phyloP scores from a whole-genome alignment of 2,113 vertebrate genomes.

The Oceanites oceanicus region DNA sequence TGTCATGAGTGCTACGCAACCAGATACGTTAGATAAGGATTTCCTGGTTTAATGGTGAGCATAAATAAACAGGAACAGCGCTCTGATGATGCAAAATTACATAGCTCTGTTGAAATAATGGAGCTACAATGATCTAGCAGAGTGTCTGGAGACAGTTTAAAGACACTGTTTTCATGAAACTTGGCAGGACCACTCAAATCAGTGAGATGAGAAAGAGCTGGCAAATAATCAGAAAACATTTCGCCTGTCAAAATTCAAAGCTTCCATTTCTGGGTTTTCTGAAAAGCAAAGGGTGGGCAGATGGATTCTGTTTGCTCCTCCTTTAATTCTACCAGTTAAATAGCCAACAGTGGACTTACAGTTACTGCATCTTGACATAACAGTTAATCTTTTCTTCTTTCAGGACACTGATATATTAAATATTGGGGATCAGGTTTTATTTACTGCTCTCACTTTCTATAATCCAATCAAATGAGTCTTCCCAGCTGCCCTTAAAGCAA shows the following conservation, averaged over 20 bases:
- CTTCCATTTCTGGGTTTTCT: not conserved
- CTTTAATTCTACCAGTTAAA: not conserved
- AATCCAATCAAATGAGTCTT: slow-evolving; percentile 12
- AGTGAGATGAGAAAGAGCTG: not conserved
- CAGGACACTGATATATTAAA: slow-evolving; percentile 1
- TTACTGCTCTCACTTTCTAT: slow-evolving; percentile 30
- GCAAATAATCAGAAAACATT: not conserved
- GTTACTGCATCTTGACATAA: not conserved
- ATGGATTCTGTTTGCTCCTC: not conserved
- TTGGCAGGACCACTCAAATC: slow-evolving; percentile 25
- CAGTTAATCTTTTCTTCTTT: slow-evolving; percentile 25
- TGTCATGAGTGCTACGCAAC: not conserved
- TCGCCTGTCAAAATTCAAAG: not conserved
- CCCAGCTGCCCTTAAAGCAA: slow-evolving; percentile 20
- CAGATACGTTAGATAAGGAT: not conserved
- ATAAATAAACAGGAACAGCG: not conserved
- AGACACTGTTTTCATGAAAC: not conserved
- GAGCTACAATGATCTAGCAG: not conserved
- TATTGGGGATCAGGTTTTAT: slow-evolving; percentile 33
- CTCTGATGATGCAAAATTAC: not conserved
- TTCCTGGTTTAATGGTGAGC: not conserved
- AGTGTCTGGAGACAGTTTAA: not conserved
- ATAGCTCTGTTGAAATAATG: slow-evolving; percentile 1
- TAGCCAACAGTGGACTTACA: not conserved
- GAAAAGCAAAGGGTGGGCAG: not conserved